Conservation (phyloP, 2,113 vertebrate genomes). For the Tragelaphus strepsiceros region DNA sequence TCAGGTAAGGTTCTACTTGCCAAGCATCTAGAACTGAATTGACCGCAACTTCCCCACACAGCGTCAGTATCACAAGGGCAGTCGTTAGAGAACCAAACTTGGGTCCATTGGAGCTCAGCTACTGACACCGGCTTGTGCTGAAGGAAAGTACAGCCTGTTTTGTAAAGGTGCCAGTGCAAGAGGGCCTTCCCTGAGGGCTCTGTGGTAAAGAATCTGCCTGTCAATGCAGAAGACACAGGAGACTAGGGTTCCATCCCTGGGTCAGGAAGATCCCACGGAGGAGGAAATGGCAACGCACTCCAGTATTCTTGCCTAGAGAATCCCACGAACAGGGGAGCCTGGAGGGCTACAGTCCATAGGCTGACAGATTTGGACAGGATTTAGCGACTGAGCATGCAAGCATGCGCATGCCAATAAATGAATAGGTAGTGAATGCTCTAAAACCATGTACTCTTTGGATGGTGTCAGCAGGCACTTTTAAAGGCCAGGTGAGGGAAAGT, state of each 20-base stretch:
- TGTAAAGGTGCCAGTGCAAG: background rate
- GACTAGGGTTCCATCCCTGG: background rate
- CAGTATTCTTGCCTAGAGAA: background rate
- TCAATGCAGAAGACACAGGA: background rate
- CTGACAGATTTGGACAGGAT: background rate
- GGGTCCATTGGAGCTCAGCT: background rate
- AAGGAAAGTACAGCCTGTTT: background rate
- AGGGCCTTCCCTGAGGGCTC: background rate
- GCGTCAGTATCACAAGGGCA: background rate
- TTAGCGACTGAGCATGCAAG: background rate
- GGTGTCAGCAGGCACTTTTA: background rate
- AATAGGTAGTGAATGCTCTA: background rate
- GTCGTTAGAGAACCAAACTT: background rate
- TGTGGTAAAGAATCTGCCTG: background rate
- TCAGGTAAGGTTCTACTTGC: background rate
- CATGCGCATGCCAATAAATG: rapidly evolving
- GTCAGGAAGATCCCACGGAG: background rate
- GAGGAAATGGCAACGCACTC: background rate
- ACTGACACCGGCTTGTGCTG: background rate
- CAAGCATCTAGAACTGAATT: background rate
- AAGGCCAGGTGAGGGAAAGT: background rate
- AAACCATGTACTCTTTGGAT: background rate
- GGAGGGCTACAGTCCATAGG: background rate
- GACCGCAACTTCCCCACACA: background rate
- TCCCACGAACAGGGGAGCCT: background rate